Evolutionary conservation across 2,113 vertebrate species (phyloP), one percentile per base, ranked within the genome.

Genomic region (Indicator indicator): DNA sequence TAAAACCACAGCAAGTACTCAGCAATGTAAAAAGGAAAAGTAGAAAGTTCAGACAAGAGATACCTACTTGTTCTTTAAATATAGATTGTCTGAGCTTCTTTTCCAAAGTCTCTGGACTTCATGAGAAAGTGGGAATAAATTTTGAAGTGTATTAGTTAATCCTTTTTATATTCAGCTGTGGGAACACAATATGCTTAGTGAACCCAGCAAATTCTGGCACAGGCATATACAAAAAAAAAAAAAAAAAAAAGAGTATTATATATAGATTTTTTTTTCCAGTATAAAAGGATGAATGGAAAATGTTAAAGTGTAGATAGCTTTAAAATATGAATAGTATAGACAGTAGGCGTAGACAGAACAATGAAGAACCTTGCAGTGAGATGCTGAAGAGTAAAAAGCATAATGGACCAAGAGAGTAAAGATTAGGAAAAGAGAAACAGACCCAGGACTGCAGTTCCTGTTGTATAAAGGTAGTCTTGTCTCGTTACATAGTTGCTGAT

Each of bases 401-500:
- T 20, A 44, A 19, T 33, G 32, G 26, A 54, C 11, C 13, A 30
- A 70, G 17, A 73, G 11, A 75, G 3, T 18, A 54, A 58, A 79
- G 9, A 65, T 30, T 36, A 86, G 16, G n/a, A 88, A 90, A 88
- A 62, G 11, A 67, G 26, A 62, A 65, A 11, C 4, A 64, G 17
- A 33, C 30, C 76, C 6, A 50, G 21, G 8, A 30, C 36, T 90
- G 14, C 14, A 78, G 7, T 19, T 81, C 7, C 5, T 83, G 12
- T n/a, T 33, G 28, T 27, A 60, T 5, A 68, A 74, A 71, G 8
- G 33, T 28, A 36, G 26, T 50, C 40, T 84, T 68, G 10, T 33
- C 33, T 74, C 11, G 55, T 7, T 73, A 27, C 0, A 0, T 46
- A n/a, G 10, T 40, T 63, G 8, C 9, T 55, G 7, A 0, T 30